Percentiles rank a stretch among this genome's conserved stretches.
Evolutionary conservation across 2,797 vertebrate species (phyloP).

Genomic region (Jordanella pulchra): DNA sequence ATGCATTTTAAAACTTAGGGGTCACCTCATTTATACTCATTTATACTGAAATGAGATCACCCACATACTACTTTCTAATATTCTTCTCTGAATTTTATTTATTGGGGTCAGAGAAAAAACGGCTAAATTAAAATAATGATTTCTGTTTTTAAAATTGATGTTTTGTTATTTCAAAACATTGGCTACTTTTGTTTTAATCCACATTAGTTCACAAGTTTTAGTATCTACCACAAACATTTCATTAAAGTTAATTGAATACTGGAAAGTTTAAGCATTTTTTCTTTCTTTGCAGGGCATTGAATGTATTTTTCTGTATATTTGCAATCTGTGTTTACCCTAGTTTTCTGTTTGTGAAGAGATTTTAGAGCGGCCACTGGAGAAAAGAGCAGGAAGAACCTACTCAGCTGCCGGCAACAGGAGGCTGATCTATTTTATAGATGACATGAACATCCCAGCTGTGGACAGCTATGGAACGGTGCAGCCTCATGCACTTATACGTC

Average conservation of each 20-base stretch:
- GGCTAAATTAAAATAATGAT: no score
- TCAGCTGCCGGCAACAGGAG: slow-evolving; percentile 82
- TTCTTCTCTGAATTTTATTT: background rate
- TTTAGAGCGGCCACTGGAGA: slow-evolving; percentile 83
- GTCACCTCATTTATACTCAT: no score
- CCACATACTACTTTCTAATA: background rate
- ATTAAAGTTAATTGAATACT: background rate
- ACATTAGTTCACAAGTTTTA: no score
- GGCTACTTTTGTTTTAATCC: no score
- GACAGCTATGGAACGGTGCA: slow-evolving; percentile 79
- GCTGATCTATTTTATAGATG: slow-evolving; percentile 83
- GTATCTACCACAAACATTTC: background rate
- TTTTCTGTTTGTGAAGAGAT: slow-evolving; percentile 69
- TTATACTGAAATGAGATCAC: no score
- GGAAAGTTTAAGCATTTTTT: background rate
- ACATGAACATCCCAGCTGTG: slow-evolving; percentile 83
- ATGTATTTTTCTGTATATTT: background rate
- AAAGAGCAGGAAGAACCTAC: slow-evolving; percentile 81
- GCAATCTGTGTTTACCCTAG: background rate
- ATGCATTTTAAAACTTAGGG: no score
- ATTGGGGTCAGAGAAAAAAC: background rate
- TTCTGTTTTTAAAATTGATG: no score
- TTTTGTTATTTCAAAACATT: no score
- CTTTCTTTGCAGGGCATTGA: background rate
- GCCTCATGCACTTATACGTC: slow-evolving; percentile 77